Percentiles rank a stretch among this genome's conserved stretches.
These are phyloP conservation scores for Formica exsecta DNA, from an alignment of 1,140 invertebrate genomes.

Conservation along the genomic window DNA sequence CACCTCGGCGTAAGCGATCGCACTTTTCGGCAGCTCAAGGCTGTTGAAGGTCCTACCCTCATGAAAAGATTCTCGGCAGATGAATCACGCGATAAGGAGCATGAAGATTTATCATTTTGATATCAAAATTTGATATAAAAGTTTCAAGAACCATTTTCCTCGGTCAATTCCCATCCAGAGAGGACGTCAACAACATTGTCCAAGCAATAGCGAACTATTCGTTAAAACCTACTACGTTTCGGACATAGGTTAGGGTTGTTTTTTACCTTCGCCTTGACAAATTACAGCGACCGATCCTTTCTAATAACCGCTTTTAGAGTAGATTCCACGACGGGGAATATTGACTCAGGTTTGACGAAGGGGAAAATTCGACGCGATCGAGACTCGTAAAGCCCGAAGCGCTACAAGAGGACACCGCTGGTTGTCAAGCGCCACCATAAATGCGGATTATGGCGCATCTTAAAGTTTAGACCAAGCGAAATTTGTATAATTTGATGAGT, in stretches of 20 bases:
- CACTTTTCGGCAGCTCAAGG: background rate
- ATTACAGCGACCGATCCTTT: background rate
- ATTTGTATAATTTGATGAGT: background rate
- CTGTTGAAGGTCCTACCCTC: conserved; percentile 7
- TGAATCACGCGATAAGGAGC: too few species aligned
- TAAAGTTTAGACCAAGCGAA: background rate
- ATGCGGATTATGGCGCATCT: conserved; percentile 5
- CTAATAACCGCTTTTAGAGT: background rate
- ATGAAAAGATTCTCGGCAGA: background rate
- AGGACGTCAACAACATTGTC: too few species aligned
- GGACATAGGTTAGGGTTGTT: background rate
- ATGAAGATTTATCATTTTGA: too few species aligned
- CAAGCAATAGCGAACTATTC: too few species aligned
- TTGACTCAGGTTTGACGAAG: background rate
- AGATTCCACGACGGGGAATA: background rate
- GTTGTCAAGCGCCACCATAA: background rate
- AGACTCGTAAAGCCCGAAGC: too few species aligned
- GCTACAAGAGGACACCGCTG: background rate
- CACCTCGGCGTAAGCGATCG: background rate
- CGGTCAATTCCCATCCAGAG: background rate
- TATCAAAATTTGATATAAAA: background rate
- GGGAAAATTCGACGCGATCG: background rate
- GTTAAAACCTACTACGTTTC: too few species aligned
- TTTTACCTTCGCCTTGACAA: background rate
- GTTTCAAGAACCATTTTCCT: background rate